Base-by-base conservation (phyloP, 2,888 invertebrate genomes). In the Ctenicera cuprea region DNA sequence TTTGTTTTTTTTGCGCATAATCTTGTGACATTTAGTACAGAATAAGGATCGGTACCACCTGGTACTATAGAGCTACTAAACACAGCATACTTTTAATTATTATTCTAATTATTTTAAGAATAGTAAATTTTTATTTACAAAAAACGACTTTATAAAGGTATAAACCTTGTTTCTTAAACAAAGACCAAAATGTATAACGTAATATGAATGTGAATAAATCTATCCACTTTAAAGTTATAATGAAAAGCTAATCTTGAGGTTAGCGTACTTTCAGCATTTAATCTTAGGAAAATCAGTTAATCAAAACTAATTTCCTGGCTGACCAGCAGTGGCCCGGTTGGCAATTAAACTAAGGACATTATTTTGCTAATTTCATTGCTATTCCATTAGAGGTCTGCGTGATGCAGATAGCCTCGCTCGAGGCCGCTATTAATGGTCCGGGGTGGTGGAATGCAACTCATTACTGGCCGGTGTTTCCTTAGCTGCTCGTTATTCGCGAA, bases 311-410 rank as follows among this genome's bases (percentile, higher is more conserved):
- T 86, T 85, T 86, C 84, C 84, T 82, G 83, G 83, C 81, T 81
- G 80, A 81, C 80, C 80, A 80, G 77, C 79, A 75, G 77, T 76
- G 76, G 80, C 77, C 78, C 79, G 77, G 76, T 79, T 78, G 76
- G 86, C 86, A 87, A 87, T 87, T 86, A 87, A 87, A 86, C 85
- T 86, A 86, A 86, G 86, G 85, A 86, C 86, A 86, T 87, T 86
- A 87, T 87, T 86, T 87, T 86, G 84, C 86, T 87, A 87, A 87
- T 87, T 87, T 86, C 86, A 87, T 87, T 87, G 87, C 87, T 85
- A 87, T 87, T 87, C 87, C 87, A 87, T 87, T 87, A 87, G 85
- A 85, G 86, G 85, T 84, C 84, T 85, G 86, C 86, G 86, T 85
- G 85, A 85, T 86, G 85, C 84, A 86, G 87, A 86, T 86, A 86